Base-by-base conservation (phyloP, 2,888 invertebrate genomes). In the Oasisia sp. region DNA sequence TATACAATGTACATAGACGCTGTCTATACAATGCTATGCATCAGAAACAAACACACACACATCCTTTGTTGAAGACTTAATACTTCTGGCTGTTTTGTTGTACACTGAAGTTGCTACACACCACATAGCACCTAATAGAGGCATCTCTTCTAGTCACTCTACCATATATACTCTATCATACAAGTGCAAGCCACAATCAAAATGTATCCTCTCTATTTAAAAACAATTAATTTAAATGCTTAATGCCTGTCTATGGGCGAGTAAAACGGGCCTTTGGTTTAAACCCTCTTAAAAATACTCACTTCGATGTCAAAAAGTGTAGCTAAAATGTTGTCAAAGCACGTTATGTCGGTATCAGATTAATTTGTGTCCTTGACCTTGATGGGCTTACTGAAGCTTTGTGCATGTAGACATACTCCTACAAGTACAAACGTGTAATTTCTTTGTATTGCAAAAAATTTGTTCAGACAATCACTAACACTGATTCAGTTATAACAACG, bases 1-100 rank as follows among this genome's bases (percentile, higher is more conserved):
- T 74, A 74, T 74, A 74, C 74, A n/a, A n/a, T n/a, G n/a, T n/a
- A n/a, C n/a, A n/a, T n/a, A 58, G 19, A 9, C 27, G 58, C 58
- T 19, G 58, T 58, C 58, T 58, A 58, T 58, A 58, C 58, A 74
- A 74, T 74, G 74, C 74, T 74, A 74, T 74, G 74, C 74, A 74
- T 27, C 74, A 74, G 74, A 74, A 74, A 74, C 56, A 56, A 38
- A 38, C 74, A 27, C 27, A 27, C 5, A 74, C 14, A 74, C 74
- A 74, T 74, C 19, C 74, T 74, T 19, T 3, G 7, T 74, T 12
- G 50, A 50, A 50, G 11, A 50, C 74, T 74, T 74, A 74, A 74
- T 74, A 74, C 74, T 74, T 74, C 74, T 19, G 74, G 74, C 74
- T 27, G 74, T 27, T 27, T 74, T 74, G 74, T 27, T 74, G 27